phyloP scores from a whole-genome alignment of 2,797 vertebrate species.

The Meriones psammophilus region DNA sequence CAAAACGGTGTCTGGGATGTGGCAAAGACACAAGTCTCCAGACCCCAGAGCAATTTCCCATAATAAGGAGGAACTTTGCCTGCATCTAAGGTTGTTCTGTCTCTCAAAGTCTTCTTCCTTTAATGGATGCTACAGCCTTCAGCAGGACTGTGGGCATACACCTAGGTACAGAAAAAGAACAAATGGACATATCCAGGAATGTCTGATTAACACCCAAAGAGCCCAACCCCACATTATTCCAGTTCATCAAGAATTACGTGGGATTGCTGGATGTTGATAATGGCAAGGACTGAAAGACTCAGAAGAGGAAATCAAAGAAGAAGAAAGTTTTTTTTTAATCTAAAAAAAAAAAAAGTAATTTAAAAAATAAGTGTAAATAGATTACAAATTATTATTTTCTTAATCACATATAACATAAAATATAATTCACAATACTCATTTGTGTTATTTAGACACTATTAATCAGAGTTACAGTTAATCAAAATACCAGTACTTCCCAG shows the following conservation, averaged over 20 bases:
- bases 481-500: background rate
- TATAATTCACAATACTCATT: background rate
- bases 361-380: constrained; percentile 27
- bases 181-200: background rate
- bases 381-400: constrained; percentile 33
- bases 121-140: background rate
- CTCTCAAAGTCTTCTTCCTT: background rate
- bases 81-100: background rate
- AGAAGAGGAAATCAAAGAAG: background rate
- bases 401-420: background rate
- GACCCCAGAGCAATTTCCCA: background rate
- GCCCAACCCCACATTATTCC: background rate
- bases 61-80: background rate
- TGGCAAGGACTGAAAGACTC: background rate
- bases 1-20: background rate
- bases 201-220: constrained; percentile 6
- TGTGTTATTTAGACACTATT: constrained; percentile 1
- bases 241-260: constrained; percentile 11
- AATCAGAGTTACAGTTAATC: background rate
- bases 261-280: background rate
- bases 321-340: background rate
- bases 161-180: background rate
- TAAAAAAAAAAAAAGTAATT: background rate
- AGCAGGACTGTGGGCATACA: background rate
- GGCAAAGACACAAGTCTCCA: background rate